Evolutionary conservation across 2,113 vertebrate species (phyloP), one percentile per base, ranked within the genome.

Genomic region (Prionailurus bengalensis): DNA sequence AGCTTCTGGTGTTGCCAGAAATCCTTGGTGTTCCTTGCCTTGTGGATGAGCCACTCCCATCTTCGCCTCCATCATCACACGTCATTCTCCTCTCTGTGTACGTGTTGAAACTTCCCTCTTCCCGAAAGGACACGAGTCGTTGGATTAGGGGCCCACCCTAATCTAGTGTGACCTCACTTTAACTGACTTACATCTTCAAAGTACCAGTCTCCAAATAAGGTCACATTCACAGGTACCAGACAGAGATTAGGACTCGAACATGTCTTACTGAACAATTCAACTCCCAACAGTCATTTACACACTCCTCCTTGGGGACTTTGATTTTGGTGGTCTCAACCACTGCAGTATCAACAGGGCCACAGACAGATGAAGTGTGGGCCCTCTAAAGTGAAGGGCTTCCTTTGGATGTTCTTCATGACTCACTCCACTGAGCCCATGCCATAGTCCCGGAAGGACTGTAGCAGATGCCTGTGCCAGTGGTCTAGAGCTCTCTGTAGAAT

Each of bases 301-400:
- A 1, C 1, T 13, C 39, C 39, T 25, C 14, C 12, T 1, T 5
- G 31, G 7, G 81, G 70, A n/a, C 15, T 31, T 8, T 31, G 55
- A 36, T 4, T 66, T 11, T 10, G 3, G 16, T n/a, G 14, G 27
- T 1, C 11, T 10, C 51, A 16, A 27, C 65, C 16, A 7, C 13
- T 2, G 55, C n/a, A 6, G 1, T 8, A 0, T 19, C 21, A 6
- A 23, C 42, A 42, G 6, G 19, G 3, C 23, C 4, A 0, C 63
- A 19, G 68, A 23, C 27, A 70, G 36, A 66, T 51, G 36, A 63
- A 10, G 55, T 1, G 1, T 1, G 0, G 71, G 80, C 31, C 10
- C 39, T 93, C 53, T 15, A 73, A 39, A 33, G 29, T 6, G 42
- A 33, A 53, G 63, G 66, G 16, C 45, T 89, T 84, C 39, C 45